These are phyloP conservation scores for Apogon talboti DNA, from an alignment of 2,797 vertebrate genomes.

Conservation along the genomic window DNA sequence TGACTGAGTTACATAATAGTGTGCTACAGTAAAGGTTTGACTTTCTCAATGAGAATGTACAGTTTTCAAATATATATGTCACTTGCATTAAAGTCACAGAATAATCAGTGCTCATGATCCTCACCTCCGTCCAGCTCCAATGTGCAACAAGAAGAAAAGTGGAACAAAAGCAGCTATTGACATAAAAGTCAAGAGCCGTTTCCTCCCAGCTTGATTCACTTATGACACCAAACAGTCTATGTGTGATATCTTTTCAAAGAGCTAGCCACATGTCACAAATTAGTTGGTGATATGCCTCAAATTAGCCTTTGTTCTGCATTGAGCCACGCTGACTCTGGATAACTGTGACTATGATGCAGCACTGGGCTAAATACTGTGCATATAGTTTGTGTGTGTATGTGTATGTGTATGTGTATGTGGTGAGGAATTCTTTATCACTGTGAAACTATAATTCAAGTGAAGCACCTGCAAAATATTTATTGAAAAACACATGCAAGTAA, in stretches of 20 bases:
- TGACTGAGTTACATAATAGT: neutral
- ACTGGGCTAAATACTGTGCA: slow-evolving; percentile 40
- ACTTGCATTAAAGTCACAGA: slow-evolving; percentile 15
- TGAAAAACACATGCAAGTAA: too few relatives aligned
- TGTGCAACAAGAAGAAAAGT: slow-evolving; percentile 40
- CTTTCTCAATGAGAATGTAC: neutral
- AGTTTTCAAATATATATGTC: slow-evolving; percentile 27
- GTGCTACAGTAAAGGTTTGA: neutral
- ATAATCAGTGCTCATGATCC: slow-evolving; percentile 18
- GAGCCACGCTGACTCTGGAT: slow-evolving; percentile 70
- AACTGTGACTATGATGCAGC: slow-evolving; percentile 74
- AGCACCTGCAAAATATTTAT: too few relatives aligned
- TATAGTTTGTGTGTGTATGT: neutral
- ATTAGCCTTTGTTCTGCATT: slow-evolving; percentile 78
- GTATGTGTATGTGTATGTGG: neutral
- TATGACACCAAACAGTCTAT: slow-evolving; percentile 56
- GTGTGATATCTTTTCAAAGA: slow-evolving; percentile 79
- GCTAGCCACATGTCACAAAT: slow-evolving; percentile 76
- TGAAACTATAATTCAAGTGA: too few relatives aligned
- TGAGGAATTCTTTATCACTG: too few relatives aligned
- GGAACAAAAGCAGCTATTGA: slow-evolving; percentile 65
- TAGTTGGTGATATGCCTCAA: slow-evolving; percentile 75
- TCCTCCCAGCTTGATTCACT: slow-evolving; percentile 62
- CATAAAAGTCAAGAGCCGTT: slow-evolving; percentile 72
- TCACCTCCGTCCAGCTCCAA: slow-evolving; percentile 45